Conservation (phyloP, 1,140 invertebrate genomes). For the Nomia melanderi region DNA sequence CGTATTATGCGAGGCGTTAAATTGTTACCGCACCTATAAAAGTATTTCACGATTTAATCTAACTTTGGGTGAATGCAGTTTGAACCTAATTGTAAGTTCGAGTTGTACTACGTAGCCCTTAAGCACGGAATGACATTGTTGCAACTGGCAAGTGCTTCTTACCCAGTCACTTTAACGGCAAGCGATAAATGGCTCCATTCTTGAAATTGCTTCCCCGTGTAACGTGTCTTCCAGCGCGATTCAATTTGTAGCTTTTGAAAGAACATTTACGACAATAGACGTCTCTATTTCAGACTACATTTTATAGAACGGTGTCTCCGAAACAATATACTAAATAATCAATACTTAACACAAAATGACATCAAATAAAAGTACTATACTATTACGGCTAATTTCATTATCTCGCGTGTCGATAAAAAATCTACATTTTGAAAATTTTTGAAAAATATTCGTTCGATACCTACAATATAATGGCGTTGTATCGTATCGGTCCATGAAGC, state of each 20-base stretch:
- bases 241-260: conserved; percentile 2
- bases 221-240: background rate
- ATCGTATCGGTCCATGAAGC: too few relatives aligned
- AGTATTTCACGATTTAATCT: background rate
- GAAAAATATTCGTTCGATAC: too few relatives aligned
- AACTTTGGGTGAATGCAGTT: background rate
- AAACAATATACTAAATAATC: background rate
- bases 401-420: too few relatives aligned
- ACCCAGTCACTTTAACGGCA: background rate
- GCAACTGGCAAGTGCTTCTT: background rate
- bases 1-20: background rate
- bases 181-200: conserved; percentile 4
- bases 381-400: too few relatives aligned
- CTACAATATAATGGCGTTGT: too few relatives aligned
- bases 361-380: too few relatives aligned
- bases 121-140: conserved; percentile 4
- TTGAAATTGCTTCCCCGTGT: background rate
- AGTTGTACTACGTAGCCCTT: background rate
- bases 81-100: background rate
- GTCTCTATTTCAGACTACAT: background rate
- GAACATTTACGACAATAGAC: background rate
- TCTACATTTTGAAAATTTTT: too few relatives aligned
- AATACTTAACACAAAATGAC: too few relatives aligned
- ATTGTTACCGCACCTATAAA: background rate
- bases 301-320: background rate